Evolutionary conservation across 1,140 invertebrate genomes (phyloP).

Genomic region (Drosophila sp.): DNA sequence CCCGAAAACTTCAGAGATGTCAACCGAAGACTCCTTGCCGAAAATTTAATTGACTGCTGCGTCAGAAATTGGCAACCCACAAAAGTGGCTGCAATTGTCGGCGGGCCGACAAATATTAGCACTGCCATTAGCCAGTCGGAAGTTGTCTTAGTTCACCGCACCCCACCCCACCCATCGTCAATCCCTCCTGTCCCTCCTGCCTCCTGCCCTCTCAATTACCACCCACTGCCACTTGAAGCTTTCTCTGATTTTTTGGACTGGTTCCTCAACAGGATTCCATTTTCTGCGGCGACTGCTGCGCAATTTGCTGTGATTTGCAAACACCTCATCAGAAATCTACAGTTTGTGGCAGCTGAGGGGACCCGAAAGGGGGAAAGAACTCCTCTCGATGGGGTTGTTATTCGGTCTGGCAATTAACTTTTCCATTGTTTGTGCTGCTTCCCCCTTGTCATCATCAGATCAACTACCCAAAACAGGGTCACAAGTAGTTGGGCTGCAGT

Average conservation of each 20-base stretch:
- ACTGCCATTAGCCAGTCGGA: conserved; percentile 34
- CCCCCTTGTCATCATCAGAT: not conserved
- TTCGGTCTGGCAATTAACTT: conserved; percentile 70
- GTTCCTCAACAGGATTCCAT: conserved; percentile 27
- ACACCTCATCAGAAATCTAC: not conserved
- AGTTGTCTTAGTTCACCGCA: conserved; percentile 2
- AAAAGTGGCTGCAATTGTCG: conserved; percentile 48
- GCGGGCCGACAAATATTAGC: conserved; percentile 52
- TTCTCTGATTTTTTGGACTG: conserved; percentile 34
- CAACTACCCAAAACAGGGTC: conserved; percentile 25
- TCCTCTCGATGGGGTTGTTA: conserved; percentile 49
- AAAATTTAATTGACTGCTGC: conserved; percentile 55
- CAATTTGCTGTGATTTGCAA: conserved; percentile 46
- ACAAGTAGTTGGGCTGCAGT: conserved; percentile 54
- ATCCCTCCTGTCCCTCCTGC: not conserved
- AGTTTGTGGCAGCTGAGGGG: not conserved
- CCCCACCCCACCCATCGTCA: not conserved
- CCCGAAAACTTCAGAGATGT: conserved; percentile 30
- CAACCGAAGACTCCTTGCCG: conserved; percentile 10
- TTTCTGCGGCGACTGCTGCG: conserved; percentile 25
- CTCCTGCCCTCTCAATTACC: not conserved
- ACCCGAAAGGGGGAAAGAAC: not conserved
- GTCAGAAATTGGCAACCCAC: conserved; percentile 50
- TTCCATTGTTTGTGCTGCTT: conserved; percentile 61
- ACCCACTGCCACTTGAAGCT: not conserved